These are phyloP conservation scores for Crossocerus cetratus DNA, from an alignment of 2,888 invertebrate species.

Conservation along the genomic window DNA sequence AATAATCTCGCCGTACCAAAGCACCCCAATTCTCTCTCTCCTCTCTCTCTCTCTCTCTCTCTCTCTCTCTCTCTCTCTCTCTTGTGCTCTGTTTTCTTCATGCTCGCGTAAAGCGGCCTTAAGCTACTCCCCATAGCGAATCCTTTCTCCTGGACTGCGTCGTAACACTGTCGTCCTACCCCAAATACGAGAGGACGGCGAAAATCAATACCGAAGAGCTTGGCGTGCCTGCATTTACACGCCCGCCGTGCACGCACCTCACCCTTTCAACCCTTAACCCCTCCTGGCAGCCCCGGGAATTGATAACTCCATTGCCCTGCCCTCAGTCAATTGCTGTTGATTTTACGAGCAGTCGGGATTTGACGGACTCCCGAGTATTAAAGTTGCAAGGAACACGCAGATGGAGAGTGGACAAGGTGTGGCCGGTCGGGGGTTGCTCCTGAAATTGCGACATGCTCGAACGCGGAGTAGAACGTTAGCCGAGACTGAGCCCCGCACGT, in stretches of 20 bases:
- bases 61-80: constrained; percentile 3
- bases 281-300: too few species aligned
- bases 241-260: not conserved
- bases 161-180: constrained; percentile 66
- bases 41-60: not conserved
- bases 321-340: too few species aligned
- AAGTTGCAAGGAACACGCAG: not conserved
- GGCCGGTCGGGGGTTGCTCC: not conserved
- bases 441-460: not conserved
- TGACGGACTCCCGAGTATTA: not conserved
- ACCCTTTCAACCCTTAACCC: too few species aligned
- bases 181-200: constrained; percentile 54
- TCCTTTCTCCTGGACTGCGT: constrained; percentile 45
- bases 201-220: constrained; percentile 61
- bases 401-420: not conserved
- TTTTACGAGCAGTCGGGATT: too few species aligned
- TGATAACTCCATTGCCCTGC: too few species aligned
- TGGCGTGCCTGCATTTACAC: constrained; percentile 32
- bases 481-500: constrained; percentile 7
- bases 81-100: not conserved
- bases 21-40: not conserved
- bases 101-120: constrained; percentile 16
- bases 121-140: constrained; percentile 37
- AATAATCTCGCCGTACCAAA: constrained; percentile 26
- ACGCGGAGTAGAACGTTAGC: constrained; percentile 8